Conservation (phyloP, 2,888 invertebrate species). For the Nemotelus nigrinus region DNA sequence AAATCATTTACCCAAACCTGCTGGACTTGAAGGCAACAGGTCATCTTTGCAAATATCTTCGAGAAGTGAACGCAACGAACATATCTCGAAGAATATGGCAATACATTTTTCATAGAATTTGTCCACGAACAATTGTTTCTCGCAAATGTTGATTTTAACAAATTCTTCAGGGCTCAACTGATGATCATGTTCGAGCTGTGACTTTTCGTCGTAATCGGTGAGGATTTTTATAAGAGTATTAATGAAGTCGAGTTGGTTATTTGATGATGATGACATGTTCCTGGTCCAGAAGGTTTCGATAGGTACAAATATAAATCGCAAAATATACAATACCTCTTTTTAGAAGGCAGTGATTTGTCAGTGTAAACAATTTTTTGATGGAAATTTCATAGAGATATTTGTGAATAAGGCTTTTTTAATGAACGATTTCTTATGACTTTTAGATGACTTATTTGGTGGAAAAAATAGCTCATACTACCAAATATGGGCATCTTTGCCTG, state of each 20-base stretch:
- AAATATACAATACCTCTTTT: slow-evolving; percentile 25
- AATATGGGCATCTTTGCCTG: too few relatives aligned
- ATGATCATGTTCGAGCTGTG: background rate
- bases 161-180: slow-evolving; percentile 38
- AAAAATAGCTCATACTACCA: too few relatives aligned
- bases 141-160: slow-evolving; percentile 44
- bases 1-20: slow-evolving; percentile 37
- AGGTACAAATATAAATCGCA: slow-evolving; percentile 6
- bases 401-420: too few relatives aligned
- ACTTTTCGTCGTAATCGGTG: slow-evolving; percentile 1
- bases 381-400: too few relatives aligned
- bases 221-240: slow-evolving; percentile 7
- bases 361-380: background rate
- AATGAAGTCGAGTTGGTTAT: slow-evolving; percentile 4
- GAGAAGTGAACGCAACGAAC: slow-evolving; percentile 35
- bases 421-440: too few relatives aligned
- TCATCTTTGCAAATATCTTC: slow-evolving; percentile 22
- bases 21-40: background rate
- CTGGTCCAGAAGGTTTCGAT: slow-evolving; percentile 6
- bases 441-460: too few relatives aligned
- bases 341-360: slow-evolving; percentile 29
- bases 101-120: slow-evolving; percentile 38
- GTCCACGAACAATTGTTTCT: slow-evolving; percentile 44
- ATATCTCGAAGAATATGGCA: slow-evolving; percentile 44
- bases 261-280: background rate